A percentile compares a stretch with the other conserved stretches of the same genome.
phyloP scores from a whole-genome alignment of 1,140 invertebrate genomes.

The Drosophila fuyamai region DNA sequence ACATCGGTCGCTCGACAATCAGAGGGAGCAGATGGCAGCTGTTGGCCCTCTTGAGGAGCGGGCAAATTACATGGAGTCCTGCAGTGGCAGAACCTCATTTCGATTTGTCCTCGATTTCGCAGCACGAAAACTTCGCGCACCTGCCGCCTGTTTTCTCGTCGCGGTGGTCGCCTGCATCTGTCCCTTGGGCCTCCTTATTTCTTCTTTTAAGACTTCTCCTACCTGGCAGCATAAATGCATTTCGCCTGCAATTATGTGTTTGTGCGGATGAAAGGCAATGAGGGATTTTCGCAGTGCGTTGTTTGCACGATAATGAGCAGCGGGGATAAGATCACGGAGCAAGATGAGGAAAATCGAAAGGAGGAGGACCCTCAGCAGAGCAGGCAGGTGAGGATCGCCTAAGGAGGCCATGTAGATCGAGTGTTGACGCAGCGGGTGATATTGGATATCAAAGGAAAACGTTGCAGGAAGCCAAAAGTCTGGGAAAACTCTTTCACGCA shows the following conservation, averaged over 20 bases:
- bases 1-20: conserved; percentile 22
- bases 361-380: conserved; percentile 22
- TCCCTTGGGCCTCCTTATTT: conserved; percentile 2
- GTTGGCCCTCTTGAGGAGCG: conserved; percentile 11
- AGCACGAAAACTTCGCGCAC: conserved; percentile 71
- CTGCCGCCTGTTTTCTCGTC: conserved; percentile 48
- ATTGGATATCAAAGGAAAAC: background rate
- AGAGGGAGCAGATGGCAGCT: conserved; percentile 34
- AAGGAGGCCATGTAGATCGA: conserved; percentile 3
- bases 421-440: conserved; percentile 25
- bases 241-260: conserved; percentile 32
- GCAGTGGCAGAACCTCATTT: conserved; percentile 62
- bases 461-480: background rate
- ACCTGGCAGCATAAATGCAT: conserved; percentile 45
- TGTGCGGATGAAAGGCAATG: background rate
- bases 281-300: conserved; percentile 22
- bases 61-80: conserved; percentile 75
- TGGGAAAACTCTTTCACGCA: conserved; percentile 8
- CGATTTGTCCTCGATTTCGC: conserved; percentile 59
- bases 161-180: conserved; percentile 13
- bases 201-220: background rate
- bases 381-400: conserved; percentile 16
- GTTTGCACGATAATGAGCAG: conserved; percentile 26
- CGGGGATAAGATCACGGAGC: background rate
- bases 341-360: conserved; percentile 12